Conservation (phyloP, 2,797 vertebrate genomes). For the Falco novaeseelandiae region DNA sequence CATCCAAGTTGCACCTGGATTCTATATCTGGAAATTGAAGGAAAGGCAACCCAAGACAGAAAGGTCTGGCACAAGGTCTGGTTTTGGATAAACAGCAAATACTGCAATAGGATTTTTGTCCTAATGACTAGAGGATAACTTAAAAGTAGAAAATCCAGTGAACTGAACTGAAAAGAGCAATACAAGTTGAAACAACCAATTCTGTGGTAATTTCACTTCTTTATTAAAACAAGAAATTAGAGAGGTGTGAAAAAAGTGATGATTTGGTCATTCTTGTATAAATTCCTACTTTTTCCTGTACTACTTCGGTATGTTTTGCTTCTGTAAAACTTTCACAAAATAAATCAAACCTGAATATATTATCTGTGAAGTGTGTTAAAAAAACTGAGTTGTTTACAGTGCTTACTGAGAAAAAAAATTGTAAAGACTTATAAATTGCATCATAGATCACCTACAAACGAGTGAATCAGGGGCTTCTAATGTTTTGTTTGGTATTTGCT, state of each 20-base stretch:
- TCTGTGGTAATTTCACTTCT: background rate
- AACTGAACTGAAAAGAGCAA: background rate
- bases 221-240: background rate
- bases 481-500: background rate
- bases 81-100: background rate
- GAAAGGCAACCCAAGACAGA: background rate
- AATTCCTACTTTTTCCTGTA: background rate
- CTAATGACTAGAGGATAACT: background rate
- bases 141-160: background rate
- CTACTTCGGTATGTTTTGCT: background rate
- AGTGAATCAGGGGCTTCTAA: background rate
- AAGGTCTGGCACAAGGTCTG: background rate
- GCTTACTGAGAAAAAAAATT: background rate
- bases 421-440: background rate
- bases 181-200: background rate
- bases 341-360: constrained; percentile 1
- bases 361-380: background rate
- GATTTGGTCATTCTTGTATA: background rate
- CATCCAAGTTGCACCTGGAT: background rate
- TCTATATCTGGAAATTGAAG: background rate
- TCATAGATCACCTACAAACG: background rate
- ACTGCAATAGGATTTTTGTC: background rate
- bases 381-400: background rate
- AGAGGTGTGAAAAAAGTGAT: background rate
- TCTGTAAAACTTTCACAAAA: background rate